A percentile compares a stretch with the other conserved stretches of the same genome.
Evolutionary conservation across 1,140 invertebrate species (phyloP).

Genomic region (Drosophila miranda): DNA sequence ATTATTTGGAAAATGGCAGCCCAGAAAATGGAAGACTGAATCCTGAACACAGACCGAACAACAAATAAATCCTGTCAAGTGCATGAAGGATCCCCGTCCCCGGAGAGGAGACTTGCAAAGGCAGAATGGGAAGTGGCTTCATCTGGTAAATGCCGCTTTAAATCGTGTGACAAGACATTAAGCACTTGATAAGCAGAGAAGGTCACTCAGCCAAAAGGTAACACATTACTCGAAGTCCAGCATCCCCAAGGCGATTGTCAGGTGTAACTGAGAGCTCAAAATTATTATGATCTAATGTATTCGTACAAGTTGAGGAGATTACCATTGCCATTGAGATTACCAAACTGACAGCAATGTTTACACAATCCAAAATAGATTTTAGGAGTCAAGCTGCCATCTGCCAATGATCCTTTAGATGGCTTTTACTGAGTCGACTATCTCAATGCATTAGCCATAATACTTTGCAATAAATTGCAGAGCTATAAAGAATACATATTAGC

Average conservation of each 20-base stretch:
- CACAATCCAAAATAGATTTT: too few species aligned
- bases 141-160: conserved; percentile 55
- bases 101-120: too few species aligned
- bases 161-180: conserved; percentile 73
- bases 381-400: too few species aligned
- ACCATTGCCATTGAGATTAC: too few species aligned
- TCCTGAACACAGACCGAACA: background rate
- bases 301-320: too few species aligned
- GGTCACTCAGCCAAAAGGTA: conserved; percentile 47
- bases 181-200: conserved; percentile 40
- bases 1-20: conserved; percentile 75
- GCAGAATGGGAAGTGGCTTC: conserved; percentile 19
- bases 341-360: too few species aligned
- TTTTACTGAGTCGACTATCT: too few species aligned
- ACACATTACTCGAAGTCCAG: conserved; percentile 12
- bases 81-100: conserved; percentile 3
- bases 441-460: too few species aligned
- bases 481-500: too few species aligned
- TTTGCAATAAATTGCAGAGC: too few species aligned
- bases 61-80: conserved; percentile 51
- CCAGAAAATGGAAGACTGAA: conserved; percentile 25
- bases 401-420: too few species aligned
- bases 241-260: background rate
- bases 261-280: background rate
- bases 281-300: too few species aligned